Evolutionary conservation across 2,113 vertebrate species (phyloP), one percentile per base, ranked within the genome.

Genomic region (Hippolais icterina): DNA sequence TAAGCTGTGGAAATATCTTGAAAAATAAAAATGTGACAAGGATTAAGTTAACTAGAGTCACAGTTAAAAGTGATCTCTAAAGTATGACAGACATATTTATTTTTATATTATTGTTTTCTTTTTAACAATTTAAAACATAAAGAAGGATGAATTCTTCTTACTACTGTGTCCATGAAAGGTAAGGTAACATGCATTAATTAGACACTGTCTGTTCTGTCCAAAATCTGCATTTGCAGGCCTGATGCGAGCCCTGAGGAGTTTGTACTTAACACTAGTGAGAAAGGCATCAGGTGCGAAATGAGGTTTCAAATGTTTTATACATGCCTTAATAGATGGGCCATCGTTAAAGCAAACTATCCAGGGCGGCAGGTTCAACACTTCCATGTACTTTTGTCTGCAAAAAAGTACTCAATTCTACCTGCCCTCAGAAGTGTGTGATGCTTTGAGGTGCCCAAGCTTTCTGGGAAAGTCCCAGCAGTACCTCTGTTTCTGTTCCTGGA

Each of bases 281-380:
- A 91, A 78, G 9, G 10, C 61, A 56, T 18, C 53, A 17, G 66
- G 17, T 91, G 41, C n/a, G 41, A 93, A 71, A 33, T 9, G 22
- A 87, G 5, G 5, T 78, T 56, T 60, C 28, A 78, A 21, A n/a
- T 15, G 1, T 56, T 56, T 64, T 75, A 9, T 63, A 8, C 19
- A 6, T 28, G 12, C 18, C 16, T 82, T 59, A 71, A 49, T 72
- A 69, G n/a, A 68, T 37, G 22, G 61, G 12, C 0, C 0, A 7
- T 82, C 1, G 0, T 63, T 69, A 84, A 41, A 82, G 20, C 27
- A 56, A 75, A 52, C 35, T 22, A 47, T 2, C 0, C 21, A n/a
- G 22, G 27, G 27, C 6, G 2, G n/a, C 10, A 25, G 4, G 6
- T 65, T 74, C 60, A 61, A 37, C 11, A 12, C 24, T 74, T 65